Evolutionary conservation across 2,797 vertebrate genomes (phyloP), one percentile per base, ranked within the genome.

Genomic region (Enteromius treurensis): DNA sequence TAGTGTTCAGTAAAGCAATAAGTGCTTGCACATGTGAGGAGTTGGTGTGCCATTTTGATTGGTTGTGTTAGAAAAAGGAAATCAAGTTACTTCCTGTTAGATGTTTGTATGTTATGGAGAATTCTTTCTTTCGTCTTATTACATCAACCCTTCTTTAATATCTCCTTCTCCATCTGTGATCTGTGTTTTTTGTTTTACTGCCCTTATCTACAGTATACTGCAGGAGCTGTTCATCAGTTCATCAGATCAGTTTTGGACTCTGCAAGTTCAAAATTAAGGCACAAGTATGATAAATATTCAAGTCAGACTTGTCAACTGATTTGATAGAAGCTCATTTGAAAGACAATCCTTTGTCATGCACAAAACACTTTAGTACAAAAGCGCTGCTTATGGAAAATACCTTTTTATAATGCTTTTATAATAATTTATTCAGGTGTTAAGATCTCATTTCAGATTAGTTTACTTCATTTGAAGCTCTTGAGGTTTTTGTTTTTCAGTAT

Each of bases 171-270:
- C 58, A 15, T 68, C n/a, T 37, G 6, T 37, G 37, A 37, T 37
- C 1, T 1, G 32, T 34, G 8, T 42, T 42, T 42, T 9, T 42
- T 42, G 26, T 26, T 26, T 26, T 42, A 42, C 40, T 85, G 53
- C 14, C 37, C 29, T 84, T 17, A 26, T 42, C 37, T 47, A 53
- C 49, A 53, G 2, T 21, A 40, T 45, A 45, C 13, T 34, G 32
- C 51, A 40, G 15, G 4, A 10, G 45, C 64, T 74, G 64, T 73
- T 34, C 60, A 17, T 26, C 26, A 26, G 26, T 26, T 26, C 10
- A 78, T 15, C 51, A 77, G 65, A 69, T 69, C 58, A 37, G 70
- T 71, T 71, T 42, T 17, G 14, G 29, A 70, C 21, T 15, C 3
- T 67, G 42, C 26, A 49, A 19, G 47, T 2, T 19, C 13, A 26